phyloP scores from a whole-genome alignment of 1,140 invertebrate species.

The Drosophila parvula region DNA sequence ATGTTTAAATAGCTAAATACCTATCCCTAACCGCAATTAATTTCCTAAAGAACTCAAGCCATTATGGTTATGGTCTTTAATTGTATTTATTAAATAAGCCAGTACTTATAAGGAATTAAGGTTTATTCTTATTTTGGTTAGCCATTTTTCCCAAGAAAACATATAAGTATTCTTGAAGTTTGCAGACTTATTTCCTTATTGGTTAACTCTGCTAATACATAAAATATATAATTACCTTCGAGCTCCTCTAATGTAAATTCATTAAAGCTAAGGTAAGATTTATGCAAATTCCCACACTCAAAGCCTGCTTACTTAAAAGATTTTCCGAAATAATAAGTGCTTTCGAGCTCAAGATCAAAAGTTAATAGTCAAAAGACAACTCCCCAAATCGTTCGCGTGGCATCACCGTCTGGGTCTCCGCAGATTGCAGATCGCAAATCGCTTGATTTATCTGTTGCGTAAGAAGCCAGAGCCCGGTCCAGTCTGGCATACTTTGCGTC shows the following conservation, averaged over 20 bases:
- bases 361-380: constrained; percentile 29
- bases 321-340: constrained; percentile 13
- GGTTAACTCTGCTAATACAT: background rate
- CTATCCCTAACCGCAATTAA: no score
- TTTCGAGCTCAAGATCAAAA: constrained; percentile 41
- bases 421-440: constrained; percentile 12
- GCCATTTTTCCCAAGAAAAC: background rate
- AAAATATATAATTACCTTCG: background rate
- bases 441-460: constrained; percentile 47
- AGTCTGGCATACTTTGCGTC: constrained; percentile 53
- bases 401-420: background rate
- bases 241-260: background rate
- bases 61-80: background rate
- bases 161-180: no score
- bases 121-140: background rate
- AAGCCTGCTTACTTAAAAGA: background rate
- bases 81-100: background rate
- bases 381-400: constrained; percentile 12
- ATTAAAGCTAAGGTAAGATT: background rate
- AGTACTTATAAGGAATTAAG: background rate
- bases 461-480: constrained; percentile 49
- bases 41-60: background rate
- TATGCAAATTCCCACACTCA: constrained; percentile 19
- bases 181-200: background rate
- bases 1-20: no score